These are phyloP conservation scores for Sarcophaga subvicina DNA, from an alignment of 2,888 invertebrate genomes.

Conservation along the genomic window DNA sequence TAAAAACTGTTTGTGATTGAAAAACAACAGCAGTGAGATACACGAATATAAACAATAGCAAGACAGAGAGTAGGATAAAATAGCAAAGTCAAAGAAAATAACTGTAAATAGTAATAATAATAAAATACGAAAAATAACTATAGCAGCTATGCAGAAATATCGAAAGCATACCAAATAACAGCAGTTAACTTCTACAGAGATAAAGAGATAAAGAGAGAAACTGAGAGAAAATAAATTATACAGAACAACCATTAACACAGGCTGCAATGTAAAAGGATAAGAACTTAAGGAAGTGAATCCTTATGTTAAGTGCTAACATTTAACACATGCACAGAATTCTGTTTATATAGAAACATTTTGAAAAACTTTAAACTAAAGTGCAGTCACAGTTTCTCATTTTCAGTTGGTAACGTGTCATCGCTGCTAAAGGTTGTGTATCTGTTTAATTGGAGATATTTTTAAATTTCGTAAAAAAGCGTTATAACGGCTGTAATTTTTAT, in stretches of 20 bases:
- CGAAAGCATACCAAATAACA: too few relatives aligned
- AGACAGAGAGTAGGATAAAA: too few relatives aligned
- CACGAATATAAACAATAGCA: conserved; percentile 4
- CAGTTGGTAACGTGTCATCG: conserved; percentile 46
- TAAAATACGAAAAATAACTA: too few relatives aligned
- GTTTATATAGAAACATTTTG: conserved; percentile 21
- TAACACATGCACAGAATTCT: conserved; percentile 10
- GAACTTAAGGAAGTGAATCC: neutral
- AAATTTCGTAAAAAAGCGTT: conserved; percentile 24
- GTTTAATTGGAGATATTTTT: conserved; percentile 14
- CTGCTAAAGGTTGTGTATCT: conserved; percentile 17
- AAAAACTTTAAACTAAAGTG: conserved; percentile 35
- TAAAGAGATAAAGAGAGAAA: too few relatives aligned
- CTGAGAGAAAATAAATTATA: too few relatives aligned
- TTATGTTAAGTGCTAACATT: conserved; percentile 5
- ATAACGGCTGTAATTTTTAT: conserved; percentile 6
- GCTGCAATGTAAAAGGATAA: neutral
- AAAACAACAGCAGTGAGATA: too few relatives aligned
- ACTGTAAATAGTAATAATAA: too few relatives aligned
- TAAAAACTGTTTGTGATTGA: too few relatives aligned
- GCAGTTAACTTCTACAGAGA: too few relatives aligned
- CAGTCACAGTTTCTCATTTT: conserved; percentile 47
- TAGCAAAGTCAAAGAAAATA: too few relatives aligned
- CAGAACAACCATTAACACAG: too few relatives aligned
- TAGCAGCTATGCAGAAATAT: too few relatives aligned